A percentile compares a stretch with the other conserved stretches of the same genome.
Conservation (phyloP, 2,113 vertebrate genomes). For the Cyanoderma ruficeps region DNA sequence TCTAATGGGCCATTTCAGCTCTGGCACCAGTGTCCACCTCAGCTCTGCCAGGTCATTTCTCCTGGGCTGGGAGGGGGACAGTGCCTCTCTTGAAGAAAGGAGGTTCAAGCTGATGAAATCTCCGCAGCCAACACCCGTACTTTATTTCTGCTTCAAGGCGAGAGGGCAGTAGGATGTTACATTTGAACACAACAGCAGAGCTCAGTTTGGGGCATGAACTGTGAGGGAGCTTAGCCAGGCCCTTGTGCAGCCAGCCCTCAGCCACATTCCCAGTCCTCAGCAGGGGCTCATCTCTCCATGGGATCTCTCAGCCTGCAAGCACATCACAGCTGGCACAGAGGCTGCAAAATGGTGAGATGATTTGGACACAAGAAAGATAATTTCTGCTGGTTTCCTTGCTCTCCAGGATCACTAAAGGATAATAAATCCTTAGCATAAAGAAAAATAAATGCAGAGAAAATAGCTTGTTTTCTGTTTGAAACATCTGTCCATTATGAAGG, state of each 20-base stretch:
- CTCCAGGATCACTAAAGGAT: background rate
- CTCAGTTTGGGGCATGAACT: background rate
- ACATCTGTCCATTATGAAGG: background rate
- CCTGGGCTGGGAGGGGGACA: background rate
- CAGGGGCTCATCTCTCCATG: background rate
- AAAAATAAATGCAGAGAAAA: background rate
- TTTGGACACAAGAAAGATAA: background rate
- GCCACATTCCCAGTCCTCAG: fast-evolving
- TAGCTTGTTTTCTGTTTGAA: background rate
- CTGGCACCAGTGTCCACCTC: background rate
- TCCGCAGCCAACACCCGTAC: background rate
- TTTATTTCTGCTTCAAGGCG: background rate
- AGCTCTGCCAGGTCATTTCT: background rate
- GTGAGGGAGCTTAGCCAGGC: background rate
- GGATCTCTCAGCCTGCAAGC: background rate
- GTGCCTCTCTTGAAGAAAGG: background rate
- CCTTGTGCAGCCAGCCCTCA: background rate
- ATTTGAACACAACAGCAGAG: background rate
- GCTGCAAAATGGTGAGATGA: background rate
- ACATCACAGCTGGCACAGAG: background rate
- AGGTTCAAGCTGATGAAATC: background rate
- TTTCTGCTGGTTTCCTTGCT: background rate
- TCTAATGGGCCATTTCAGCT: background rate
- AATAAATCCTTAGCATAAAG: background rate
- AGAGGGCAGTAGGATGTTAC: background rate